Evolutionary conservation across 2,797 vertebrate species (phyloP), one percentile per base, ranked within the genome.

Genomic region (Austrolebias charrua): DNA sequence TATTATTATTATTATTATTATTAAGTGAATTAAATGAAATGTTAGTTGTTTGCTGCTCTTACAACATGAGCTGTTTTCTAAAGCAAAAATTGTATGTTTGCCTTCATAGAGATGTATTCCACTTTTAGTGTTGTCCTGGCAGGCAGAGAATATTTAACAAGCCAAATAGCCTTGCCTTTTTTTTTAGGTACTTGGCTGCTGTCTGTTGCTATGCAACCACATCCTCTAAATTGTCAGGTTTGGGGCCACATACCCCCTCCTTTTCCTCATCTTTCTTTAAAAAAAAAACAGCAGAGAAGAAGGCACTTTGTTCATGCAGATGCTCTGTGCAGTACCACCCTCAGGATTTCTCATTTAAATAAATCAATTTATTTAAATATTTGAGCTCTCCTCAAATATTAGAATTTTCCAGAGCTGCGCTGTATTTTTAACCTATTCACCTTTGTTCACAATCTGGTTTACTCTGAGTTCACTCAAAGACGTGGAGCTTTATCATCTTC

Each of bases 201-300:
- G 78, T 78, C 81, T 84, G 83, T 90, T 88, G 83, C 86, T 88
- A 90, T 81, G 88, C 89, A 88, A 90, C 87, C 64, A 67, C 89
- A 84, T 85, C 75, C 89, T 87, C 86, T 84, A 89, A 88, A 59
- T 66, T 93, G 93, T 83, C 80, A 87, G 95, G 93, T 94, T 92
- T 78, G 92, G 93, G 85, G 83, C 90, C 90, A 89, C 74, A 76
- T 86, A 86, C 91, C 91, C 35, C 73, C 81, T 69, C 73, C 71
- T 48, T 51, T 65, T 69, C 60, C 75, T 66, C 65, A 59, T 63
- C 64, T 42, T 24, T 64, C 73, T 11, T 38, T 1, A 11, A 38
- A 38, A 29, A 60, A 62, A 67, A 77, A 76, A 55, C 6, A 19
- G 76, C 65, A 74, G 53, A 72, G 57, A 63, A 64, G 77, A 61